Evolutionary conservation across 2,113 vertebrate species (phyloP).

Genomic region (Calypte anna): DNA sequence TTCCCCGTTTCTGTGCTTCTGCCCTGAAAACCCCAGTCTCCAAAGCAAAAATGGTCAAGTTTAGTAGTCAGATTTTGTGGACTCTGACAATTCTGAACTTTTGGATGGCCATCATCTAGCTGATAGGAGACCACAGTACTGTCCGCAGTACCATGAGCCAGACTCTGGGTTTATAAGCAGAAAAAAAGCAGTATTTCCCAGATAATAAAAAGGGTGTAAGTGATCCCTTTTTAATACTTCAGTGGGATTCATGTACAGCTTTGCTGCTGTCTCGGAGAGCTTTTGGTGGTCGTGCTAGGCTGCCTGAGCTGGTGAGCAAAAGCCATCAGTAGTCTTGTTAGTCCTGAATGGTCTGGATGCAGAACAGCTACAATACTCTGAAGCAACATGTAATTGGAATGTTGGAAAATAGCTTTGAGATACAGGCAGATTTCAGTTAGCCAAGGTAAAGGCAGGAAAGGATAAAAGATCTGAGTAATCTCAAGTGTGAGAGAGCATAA

Average conservation of each 20-base stretch:
- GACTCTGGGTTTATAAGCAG: neutral
- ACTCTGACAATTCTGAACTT: neutral
- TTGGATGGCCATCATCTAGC: neutral
- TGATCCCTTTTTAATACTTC: neutral
- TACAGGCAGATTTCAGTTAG: neutral
- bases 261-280: neutral
- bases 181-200: neutral
- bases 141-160: neutral
- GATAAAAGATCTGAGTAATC: neutral
- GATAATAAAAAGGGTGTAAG: neutral
- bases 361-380: neutral
- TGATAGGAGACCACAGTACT: neutral
- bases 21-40: neutral
- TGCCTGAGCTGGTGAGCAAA: neutral
- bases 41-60: neutral
- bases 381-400: neutral
- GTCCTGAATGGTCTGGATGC: neutral
- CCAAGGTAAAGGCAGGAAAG: neutral
- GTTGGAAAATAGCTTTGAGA: neutral
- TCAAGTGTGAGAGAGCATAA: fast-evolving
- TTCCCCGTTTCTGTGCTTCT: neutral
- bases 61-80: neutral
- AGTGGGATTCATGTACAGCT: neutral
- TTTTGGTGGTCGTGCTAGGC: neutral
- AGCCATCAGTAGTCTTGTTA: neutral